These are phyloP conservation scores for Gallinago stenura DNA, from an alignment of 2,797 vertebrate species.

Conservation along the genomic window DNA sequence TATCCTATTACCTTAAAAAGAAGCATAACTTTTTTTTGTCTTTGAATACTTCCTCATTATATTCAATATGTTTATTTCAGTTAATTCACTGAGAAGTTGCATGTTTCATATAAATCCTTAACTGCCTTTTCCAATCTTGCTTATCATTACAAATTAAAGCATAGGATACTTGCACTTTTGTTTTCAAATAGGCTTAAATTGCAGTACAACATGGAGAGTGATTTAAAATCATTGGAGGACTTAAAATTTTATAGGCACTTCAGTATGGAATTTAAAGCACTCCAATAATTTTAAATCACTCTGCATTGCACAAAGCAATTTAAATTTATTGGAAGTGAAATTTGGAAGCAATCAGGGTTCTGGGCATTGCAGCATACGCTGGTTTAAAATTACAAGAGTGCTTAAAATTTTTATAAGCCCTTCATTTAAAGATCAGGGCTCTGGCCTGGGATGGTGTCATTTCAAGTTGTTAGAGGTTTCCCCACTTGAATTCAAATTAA, in stretches of 20 bases:
- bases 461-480: not conserved
- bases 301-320: conserved; percentile 73
- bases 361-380: conserved; percentile 58
- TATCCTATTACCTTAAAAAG: not conserved
- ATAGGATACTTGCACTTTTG: conserved; percentile 33
- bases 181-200: conserved; percentile 57
- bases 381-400: conserved; percentile 64
- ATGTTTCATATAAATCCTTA: conserved; percentile 17
- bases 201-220: conserved; percentile 24
- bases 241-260: conserved; percentile 74
- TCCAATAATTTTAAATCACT: conserved; percentile 76
- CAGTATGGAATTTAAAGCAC: conserved; percentile 65
- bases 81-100: conserved; percentile 8
- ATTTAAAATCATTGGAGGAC: conserved; percentile 70
- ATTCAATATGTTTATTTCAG: not conserved
- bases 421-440: conserved; percentile 51
- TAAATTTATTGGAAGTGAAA: conserved; percentile 78
- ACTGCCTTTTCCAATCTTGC: conserved; percentile 22
- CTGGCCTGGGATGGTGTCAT: not conserved
- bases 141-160: conserved; percentile 68
- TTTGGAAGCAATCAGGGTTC: conserved; percentile 69
- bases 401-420: conserved; percentile 59
- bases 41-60: not conserved
- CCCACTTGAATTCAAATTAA: not conserved
- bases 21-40: not conserved